Evolutionary conservation across 2,113 vertebrate genomes (phyloP).

Genomic region (Elachura formosa): DNA sequence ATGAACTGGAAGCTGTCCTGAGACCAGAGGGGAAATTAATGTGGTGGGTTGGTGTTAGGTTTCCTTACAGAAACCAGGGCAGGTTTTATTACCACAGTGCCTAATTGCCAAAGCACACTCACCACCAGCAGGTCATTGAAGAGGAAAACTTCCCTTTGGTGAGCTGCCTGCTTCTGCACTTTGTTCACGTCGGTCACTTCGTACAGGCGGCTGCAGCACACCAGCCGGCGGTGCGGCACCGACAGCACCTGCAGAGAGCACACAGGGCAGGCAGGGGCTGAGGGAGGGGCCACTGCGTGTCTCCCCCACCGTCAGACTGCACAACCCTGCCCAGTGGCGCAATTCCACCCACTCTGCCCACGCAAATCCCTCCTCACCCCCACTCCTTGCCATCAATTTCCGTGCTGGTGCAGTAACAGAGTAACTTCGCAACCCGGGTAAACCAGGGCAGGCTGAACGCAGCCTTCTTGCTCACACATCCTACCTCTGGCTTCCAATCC

Average conservation of each 20-base stretch:
- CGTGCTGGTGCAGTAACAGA: neutral
- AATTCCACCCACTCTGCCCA: neutral
- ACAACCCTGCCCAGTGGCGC: neutral
- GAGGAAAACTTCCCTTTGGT: slow-evolving; percentile 97
- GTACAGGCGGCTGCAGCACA: slow-evolving; percentile 96
- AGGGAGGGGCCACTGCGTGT: neutral
- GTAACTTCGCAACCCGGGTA: neutral
- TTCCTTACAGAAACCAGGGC: neutral
- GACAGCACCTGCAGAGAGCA: slow-evolving; percentile 84
- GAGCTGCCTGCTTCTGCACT: slow-evolving; percentile 93
- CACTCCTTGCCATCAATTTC: neutral
- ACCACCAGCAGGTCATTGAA: slow-evolving; percentile 98
- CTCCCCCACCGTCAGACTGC: neutral
- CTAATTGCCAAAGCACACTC: slow-evolving; percentile 42
- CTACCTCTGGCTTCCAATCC: neutral
- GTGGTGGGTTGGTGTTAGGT: neutral
- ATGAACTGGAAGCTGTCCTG: neutral
- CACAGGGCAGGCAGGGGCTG: neutral
- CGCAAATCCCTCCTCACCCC: neutral
- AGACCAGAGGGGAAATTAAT: neutral
- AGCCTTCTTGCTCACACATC: neutral
- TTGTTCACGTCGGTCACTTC: slow-evolving; percentile 96
- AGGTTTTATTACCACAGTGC: neutral
- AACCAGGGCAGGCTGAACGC: neutral
- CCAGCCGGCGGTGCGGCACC: slow-evolving; percentile 91